Evolutionary conservation across 2,113 vertebrate species (phyloP).

Genomic region (Catharus fuscescens): DNA sequence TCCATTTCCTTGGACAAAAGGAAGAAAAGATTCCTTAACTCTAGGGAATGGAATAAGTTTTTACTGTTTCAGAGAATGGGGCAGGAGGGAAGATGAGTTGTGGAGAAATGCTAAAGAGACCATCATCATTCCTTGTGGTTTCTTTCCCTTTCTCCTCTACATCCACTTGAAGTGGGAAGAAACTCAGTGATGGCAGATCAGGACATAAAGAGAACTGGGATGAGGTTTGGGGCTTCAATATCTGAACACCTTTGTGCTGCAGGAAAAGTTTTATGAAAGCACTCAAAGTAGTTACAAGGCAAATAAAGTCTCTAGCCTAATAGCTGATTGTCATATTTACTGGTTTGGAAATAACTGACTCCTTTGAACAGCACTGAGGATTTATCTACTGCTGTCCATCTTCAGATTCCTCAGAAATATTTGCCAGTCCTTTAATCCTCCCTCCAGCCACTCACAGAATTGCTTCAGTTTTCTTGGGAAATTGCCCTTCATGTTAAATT

Average conservation of each 20-base stretch:
- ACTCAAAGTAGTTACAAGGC: not conserved
- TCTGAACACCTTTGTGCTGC: not conserved
- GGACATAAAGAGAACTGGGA: not conserved
- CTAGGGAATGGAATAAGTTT: not conserved
- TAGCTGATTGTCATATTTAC: not conserved
- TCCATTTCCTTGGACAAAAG: not conserved
- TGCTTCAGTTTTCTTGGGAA: not conserved
- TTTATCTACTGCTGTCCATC: not conserved
- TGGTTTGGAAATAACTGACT: not conserved
- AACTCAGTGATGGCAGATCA: not conserved
- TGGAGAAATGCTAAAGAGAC: not conserved
- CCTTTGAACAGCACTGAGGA: not conserved
- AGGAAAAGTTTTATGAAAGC: not conserved
- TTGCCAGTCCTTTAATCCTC: not conserved
- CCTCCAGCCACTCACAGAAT: not conserved
- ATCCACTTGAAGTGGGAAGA: not conserved
- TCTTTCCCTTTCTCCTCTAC: not conserved
- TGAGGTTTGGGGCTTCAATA: not conserved
- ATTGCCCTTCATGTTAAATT: not conserved
- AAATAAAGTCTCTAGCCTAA: not conserved
- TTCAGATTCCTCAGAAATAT: not conserved
- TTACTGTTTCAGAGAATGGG: not conserved
- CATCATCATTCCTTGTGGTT: not conserved
- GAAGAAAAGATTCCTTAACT: not conserved
- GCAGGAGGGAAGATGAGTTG: not conserved